These are phyloP conservation scores for Zygaena filipendulae DNA, from an alignment of 2,888 invertebrate genomes.

Conservation along the genomic window DNA sequence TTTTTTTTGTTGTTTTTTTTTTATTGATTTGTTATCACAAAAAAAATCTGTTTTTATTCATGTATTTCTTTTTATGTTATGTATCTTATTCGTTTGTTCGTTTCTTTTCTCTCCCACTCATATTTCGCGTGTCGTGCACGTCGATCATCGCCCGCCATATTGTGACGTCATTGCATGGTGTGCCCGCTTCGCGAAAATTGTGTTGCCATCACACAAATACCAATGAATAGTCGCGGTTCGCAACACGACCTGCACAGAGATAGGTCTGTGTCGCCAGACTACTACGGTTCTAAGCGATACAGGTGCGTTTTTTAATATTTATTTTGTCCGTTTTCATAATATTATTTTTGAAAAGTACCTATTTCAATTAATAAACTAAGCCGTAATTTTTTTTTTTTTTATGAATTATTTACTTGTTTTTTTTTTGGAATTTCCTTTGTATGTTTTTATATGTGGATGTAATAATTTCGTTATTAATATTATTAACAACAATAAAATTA, in stretches of 20 bases:
- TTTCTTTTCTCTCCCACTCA: slow-evolving; percentile 25
- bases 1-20: slow-evolving; percentile 12
- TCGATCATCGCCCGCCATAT: slow-evolving; percentile 31
- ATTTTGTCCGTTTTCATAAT: not conserved
- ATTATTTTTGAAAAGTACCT: not conserved
- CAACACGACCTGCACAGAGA: slow-evolving; percentile 76
- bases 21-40: slow-evolving; percentile 10
- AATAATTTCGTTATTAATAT: too few species aligned
- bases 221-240: slow-evolving; percentile 76
- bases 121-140: slow-evolving; percentile 30
- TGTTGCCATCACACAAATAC: too few species aligned
- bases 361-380: not conserved
- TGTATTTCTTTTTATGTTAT: slow-evolving; percentile 25
- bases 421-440: too few species aligned
- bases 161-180: slow-evolving; percentile 62
- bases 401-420: too few species aligned
- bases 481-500: too few species aligned
- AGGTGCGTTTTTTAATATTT: slow-evolving; percentile 69
- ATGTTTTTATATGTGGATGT: too few species aligned
- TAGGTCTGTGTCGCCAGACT: slow-evolving; percentile 79
- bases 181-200: slow-evolving; percentile 23
- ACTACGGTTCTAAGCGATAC: slow-evolving; percentile 77
- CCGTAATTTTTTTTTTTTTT: slow-evolving; percentile 5
- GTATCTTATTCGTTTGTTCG: slow-evolving; percentile 25
- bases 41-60: too few species aligned